Percentiles rank a stretch among this genome's conserved stretches.
Conservation (phyloP, 2,113 vertebrate genomes). For the Calonectris borealis region DNA sequence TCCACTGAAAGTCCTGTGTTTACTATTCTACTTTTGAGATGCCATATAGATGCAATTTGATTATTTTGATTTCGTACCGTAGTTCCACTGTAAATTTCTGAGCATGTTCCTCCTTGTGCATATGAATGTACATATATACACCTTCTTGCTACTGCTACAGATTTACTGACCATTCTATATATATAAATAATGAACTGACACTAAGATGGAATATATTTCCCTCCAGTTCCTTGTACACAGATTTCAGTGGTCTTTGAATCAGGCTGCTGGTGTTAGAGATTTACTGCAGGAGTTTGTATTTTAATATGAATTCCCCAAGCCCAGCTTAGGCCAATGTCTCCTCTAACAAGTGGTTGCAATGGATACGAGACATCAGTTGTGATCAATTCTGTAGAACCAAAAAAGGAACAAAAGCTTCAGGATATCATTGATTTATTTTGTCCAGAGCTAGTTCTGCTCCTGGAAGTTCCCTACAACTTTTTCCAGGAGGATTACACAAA, state of each 20-base stretch:
- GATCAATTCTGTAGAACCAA: not conserved
- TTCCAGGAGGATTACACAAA: not conserved
- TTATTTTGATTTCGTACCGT: not conserved
- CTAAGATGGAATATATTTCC: not conserved
- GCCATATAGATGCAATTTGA: not conserved
- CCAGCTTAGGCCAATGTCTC: not conserved
- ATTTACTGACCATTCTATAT: not conserved
- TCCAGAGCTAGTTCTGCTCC: not conserved
- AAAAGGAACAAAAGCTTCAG: not conserved
- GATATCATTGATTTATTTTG: not conserved
- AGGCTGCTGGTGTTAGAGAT: not conserved
- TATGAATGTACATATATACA: not conserved
- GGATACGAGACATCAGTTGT: not conserved
- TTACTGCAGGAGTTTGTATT: not conserved
- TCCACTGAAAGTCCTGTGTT: not conserved
- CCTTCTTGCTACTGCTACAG: not conserved
- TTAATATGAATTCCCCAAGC: not conserved
- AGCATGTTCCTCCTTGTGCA: not conserved
- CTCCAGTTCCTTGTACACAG: not conserved
- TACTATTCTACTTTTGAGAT: not conserved
- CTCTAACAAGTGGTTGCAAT: not conserved
- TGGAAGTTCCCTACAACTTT: not conserved
- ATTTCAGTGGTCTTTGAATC: not conserved
- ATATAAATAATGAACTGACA: not conserved
- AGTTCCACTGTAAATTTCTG: not conserved